A percentile compares a stretch with the other conserved stretches of the same genome.
phyloP scores from a whole-genome alignment of 2,797 vertebrate species.

The Sphenodon punctatus region DNA sequence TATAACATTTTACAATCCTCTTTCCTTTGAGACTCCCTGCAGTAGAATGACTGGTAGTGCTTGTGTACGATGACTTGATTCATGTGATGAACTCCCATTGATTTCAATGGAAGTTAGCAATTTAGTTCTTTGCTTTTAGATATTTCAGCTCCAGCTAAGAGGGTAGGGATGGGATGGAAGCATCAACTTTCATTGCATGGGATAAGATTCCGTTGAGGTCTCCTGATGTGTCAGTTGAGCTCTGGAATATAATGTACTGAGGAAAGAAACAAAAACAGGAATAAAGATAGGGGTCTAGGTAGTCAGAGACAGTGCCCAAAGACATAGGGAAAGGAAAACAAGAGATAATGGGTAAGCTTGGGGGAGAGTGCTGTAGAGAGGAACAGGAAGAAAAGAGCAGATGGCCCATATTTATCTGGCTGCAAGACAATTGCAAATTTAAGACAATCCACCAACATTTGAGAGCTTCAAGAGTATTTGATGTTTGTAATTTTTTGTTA shows the following conservation, averaged over 20 bases:
- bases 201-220: conserved; percentile 11
- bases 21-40: not conserved
- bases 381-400: rapidly evolving
- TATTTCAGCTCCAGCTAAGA: too few relatives aligned
- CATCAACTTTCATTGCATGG: conserved; percentile 33
- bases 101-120: conserved; percentile 26
- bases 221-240: conserved; percentile 14
- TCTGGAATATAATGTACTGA: not conserved
- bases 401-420: too few relatives aligned
- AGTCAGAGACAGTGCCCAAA: too few relatives aligned
- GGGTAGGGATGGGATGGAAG: conserved; percentile 50
- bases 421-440: too few relatives aligned
- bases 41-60: not conserved
- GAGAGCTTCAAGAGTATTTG: too few relatives aligned
- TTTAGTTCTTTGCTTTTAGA: conserved; percentile 30
- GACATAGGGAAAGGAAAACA: not conserved
- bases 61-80: conserved; percentile 30
- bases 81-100: conserved; percentile 34
- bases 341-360: not conserved
- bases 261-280: not conserved
- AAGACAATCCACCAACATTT: too few relatives aligned
- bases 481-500: too few relatives aligned
- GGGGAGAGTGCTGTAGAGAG: not conserved
- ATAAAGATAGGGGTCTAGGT: too few relatives aligned
- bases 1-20: not conserved